Evolutionary conservation across 30 jellyfish, hydroid and myxozoan species (phyloP).

Genomic region (Morbakka virulenta): DNA sequence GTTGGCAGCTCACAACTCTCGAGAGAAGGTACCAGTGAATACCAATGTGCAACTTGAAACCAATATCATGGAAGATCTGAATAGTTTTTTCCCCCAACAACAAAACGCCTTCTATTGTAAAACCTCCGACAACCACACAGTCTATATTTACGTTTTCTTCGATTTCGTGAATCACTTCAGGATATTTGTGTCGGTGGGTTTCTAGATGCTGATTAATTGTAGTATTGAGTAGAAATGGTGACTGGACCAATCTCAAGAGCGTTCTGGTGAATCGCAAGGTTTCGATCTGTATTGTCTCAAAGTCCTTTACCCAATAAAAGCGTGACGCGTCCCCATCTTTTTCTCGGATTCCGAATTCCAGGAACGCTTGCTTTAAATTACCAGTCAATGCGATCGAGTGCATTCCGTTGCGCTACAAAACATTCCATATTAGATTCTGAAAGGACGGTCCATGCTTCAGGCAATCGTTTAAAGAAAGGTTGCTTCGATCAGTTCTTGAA

Average conservation of each 20-base stretch:
- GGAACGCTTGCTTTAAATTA: slow-evolving; percentile 72
- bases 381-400: too few species aligned
- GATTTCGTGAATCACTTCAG: slow-evolving; percentile 11
- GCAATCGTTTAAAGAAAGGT: slow-evolving; percentile 72
- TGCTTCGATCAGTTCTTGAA: slow-evolving; percentile 26
- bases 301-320: slow-evolving; percentile 41
- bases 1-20: slow-evolving; percentile 1
- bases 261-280: slow-evolving; percentile 54
- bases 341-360: slow-evolving; percentile 57
- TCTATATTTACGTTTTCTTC: slow-evolving; percentile 39
- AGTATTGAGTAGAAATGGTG: slow-evolving; percentile 55
- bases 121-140: slow-evolving; percentile 24
- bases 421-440: too few species aligned
- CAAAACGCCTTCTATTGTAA: background rate
- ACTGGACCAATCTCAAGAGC: slow-evolving; percentile 41
- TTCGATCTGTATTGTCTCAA: background rate
- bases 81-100: slow-evolving; percentile 26
- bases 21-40: slow-evolving; percentile 23
- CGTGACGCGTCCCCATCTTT: slow-evolving; percentile 54
- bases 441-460: slow-evolving; percentile 59
- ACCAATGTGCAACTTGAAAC: slow-evolving; percentile 52
- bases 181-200: background rate
- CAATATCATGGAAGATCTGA: slow-evolving; percentile 40
- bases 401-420: too few species aligned
- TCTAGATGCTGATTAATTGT: slow-evolving; percentile 44